These are phyloP conservation scores for Lacerta bilineata DNA, from an alignment of 2,797 vertebrate species.

Conservation along the genomic window DNA sequence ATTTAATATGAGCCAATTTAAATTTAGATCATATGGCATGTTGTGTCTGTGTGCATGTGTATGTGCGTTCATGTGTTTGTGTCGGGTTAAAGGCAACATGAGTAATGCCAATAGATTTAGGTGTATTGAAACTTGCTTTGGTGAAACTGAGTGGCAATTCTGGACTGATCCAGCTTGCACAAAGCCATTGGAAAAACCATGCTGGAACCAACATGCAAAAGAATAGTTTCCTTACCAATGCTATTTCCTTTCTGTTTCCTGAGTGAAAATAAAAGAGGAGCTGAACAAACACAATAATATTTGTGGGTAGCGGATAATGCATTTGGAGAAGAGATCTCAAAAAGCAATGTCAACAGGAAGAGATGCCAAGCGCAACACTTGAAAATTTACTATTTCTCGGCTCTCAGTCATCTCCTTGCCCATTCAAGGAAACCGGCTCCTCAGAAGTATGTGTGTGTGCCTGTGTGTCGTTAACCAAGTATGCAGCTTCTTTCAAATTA, in stretches of 20 bases:
- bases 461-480: slow-evolving; percentile 47
- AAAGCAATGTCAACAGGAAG: neutral
- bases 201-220: neutral
- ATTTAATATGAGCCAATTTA: neutral
- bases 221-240: neutral
- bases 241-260: neutral
- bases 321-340: neutral
- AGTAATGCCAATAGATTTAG: neutral
- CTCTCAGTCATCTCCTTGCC: neutral
- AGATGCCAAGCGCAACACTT: neutral
- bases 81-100: neutral
- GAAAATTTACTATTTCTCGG: slow-evolving; percentile 3
- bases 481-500: slow-evolving; percentile 71
- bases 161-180: neutral
- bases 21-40: too few relatives aligned
- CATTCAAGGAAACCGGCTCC: slow-evolving; percentile 49
- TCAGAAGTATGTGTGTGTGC: slow-evolving; percentile 21
- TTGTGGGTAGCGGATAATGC: neutral
- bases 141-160: too few relatives aligned
- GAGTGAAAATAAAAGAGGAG: neutral
- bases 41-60: too few relatives aligned
- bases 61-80: neutral
- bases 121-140: neutral
- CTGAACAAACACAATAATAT: neutral
- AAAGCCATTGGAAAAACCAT: neutral